These are phyloP conservation scores for Clusia tigrina DNA, from an alignment of 2,888 invertebrate genomes.

Conservation along the genomic window DNA sequence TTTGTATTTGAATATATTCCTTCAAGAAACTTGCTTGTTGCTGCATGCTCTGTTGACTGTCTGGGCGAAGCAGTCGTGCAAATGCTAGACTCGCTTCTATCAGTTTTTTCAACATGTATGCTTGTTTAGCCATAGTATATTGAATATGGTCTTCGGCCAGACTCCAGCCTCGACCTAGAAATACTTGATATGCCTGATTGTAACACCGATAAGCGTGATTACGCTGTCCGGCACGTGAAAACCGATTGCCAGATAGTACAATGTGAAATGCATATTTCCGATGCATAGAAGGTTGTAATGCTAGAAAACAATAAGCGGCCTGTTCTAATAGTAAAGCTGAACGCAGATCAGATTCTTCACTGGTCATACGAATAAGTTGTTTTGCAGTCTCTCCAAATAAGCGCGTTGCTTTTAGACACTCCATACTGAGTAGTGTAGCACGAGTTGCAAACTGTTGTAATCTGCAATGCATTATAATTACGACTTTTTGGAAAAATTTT, in stretches of 20 bases:
- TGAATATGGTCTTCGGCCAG: conserved; percentile 95
- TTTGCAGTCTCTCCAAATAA: conserved; percentile 92
- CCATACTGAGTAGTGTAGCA: conserved; percentile 87
- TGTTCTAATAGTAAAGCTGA: conserved; percentile 94
- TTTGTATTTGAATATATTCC: conserved; percentile 86
- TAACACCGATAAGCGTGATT: conserved; percentile 93
- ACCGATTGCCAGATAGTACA: conserved; percentile 95
- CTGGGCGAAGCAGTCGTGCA: conserved; percentile 76
- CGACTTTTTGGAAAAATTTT: not conserved
- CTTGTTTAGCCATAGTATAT: conserved; percentile 91
- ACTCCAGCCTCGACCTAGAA: conserved; percentile 79
- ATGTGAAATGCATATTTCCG: conserved; percentile 96
- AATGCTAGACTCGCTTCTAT: conserved; percentile 79
- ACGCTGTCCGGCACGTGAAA: conserved; percentile 89
- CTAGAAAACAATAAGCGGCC: conserved; percentile 90
- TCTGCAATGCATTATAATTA: conserved; percentile 64
- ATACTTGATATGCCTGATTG: conserved; percentile 87
- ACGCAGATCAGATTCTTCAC: conserved; percentile 95
- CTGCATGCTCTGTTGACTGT: conserved; percentile 74
- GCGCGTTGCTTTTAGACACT: conserved; percentile 81
- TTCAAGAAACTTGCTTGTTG: conserved; percentile 84
- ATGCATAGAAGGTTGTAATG: conserved; percentile 72
- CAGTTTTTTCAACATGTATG: conserved; percentile 78
- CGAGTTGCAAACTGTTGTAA: conserved; percentile 92
- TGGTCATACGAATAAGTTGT: conserved; percentile 93